Base-by-base conservation (phyloP, 2,113 vertebrate genomes). In the Pithys albifrons region DNA sequence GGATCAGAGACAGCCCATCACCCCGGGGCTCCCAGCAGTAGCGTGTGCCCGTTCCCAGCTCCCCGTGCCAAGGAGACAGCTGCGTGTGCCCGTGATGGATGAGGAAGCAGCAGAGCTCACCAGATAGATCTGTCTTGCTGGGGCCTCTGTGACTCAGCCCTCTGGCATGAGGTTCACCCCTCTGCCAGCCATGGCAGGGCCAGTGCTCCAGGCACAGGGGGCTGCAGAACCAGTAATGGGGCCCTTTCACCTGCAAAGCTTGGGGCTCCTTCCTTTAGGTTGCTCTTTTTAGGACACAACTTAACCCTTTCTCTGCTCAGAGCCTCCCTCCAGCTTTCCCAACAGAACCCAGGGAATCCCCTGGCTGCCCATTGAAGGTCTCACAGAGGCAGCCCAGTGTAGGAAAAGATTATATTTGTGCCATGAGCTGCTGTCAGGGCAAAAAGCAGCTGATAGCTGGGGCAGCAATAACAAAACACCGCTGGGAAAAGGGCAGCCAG, bases 61-160 rank as follows among this genome's bases (percentile, higher is more conserved):
- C 1, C 1, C 22, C 1, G 48, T 76, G 96, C 96, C 93, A 91
- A 58, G 37, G 52, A 59, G 92, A 92, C 95, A 97, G 96, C 96
- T 95, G 97, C 48, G 2, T 3, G 7, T 69, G 55, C 74, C 88
- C 28, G 3, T 71, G 96, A 94, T 39, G 57, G 64, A 95, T 33
- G 81, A 48, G 28, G 70, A 84, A 70, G n/a, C 73, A 10, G 93
- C 80, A 75, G 66, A 43, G 72, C 77, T 31, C 37, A 58, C 61
- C 88, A 48, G 88, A n/a, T 23, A 52, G 88, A n/a, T 23, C 73
- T 7, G 19, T 54, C 29, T 25, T n/a, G 54, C 62, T 79, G 37
- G 55, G 70, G 73, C 84, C 74, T 48, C 45, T 8, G 1, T 91
- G 81, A 95, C 54, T 95, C 96, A 94, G 11, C 46, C 43, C 77